Base-by-base conservation (phyloP, 2,113 vertebrate species). In the Catharus bicknelli region DNA sequence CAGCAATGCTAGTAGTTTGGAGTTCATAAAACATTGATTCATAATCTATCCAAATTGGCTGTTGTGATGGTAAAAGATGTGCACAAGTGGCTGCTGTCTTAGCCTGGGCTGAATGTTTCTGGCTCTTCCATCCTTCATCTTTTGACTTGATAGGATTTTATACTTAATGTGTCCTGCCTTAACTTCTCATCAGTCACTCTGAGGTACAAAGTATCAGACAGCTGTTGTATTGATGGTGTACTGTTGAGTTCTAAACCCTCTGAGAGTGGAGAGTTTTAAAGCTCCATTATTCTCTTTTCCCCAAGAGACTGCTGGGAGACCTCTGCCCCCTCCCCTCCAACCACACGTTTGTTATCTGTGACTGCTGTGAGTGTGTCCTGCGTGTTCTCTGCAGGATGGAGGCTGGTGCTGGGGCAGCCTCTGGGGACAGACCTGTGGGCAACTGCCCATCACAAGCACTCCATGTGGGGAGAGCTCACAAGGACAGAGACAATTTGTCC, bases 161-260 rank as follows among this genome's bases (percentile, higher is more conserved):
- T 86, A 34, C 20, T 77, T 43, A 25, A 51, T 0, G 2, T 6
- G 17, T 68, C 40, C 63, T 55, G 13, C 0, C 0, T 57, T 86
- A 50, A 38, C 18, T 81, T 63, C 12, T 59, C 48, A 38, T 10
- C n/a, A 8, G 12, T 68, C 4, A 6, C 45, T 67, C 17, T 17
- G 38, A 72, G 58, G 15, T 20, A 29, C 25, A 10, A 34, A 86
- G 50, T 42, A 64, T 70, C 55, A 64, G 43, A 32, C 63, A 76
- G 42, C 40, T 62, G 64, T 50, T 73, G 19, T 61, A 61, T 12
- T 45, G 47, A 40, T 66, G 30, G 14, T 23, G 4, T 30, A 7
- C 59, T 29, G 5, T 15, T 81, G 42, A 27, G 70, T 88, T 13
- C 38, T 62, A 48, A 63, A 67, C 15, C 7, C 25, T 53, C 15